Percentiles rank a stretch among this genome's conserved stretches.
Evolutionary conservation across 2,113 vertebrate species (phyloP).

Genomic region (Larimichthys polyactis): DNA sequence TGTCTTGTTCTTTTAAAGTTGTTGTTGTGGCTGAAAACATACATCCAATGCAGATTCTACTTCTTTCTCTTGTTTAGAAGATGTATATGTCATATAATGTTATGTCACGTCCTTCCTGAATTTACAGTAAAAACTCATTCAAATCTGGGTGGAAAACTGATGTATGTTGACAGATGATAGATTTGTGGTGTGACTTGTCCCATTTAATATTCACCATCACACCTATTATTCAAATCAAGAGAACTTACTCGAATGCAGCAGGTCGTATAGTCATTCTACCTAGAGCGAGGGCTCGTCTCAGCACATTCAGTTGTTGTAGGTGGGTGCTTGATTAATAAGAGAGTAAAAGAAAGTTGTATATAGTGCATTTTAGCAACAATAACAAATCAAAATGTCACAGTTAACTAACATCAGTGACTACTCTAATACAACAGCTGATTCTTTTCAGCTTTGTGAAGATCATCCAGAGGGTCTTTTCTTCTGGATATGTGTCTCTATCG

Average conservation of each 20-base stretch:
- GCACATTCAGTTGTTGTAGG: background rate
- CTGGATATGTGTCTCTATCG: background rate
- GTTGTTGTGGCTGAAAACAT: background rate
- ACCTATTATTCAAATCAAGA: slow-evolving; percentile 33
- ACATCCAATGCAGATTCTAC: background rate
- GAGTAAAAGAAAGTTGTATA: background rate
- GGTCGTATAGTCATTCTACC: background rate
- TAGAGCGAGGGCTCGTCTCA: background rate
- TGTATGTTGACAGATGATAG: background rate
- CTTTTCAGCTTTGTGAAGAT: accelerated
- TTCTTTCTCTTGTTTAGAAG: background rate
- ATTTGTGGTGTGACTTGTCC: background rate
- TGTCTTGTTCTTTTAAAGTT: background rate
- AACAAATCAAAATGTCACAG: background rate
- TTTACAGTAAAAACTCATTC: slow-evolving; percentile 13
- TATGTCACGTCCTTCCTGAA: background rate
- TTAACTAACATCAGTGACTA: background rate
- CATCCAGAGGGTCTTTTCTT: background rate
- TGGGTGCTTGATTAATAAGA: background rate
- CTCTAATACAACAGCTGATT: background rate
- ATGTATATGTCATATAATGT: background rate
- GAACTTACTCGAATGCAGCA: background rate
- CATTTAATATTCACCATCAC: background rate
- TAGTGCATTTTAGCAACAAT: background rate
- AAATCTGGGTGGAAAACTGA: background rate